Evolutionary conservation across 2,113 vertebrate genomes (phyloP).

Genomic region (Talpa occidentalis): DNA sequence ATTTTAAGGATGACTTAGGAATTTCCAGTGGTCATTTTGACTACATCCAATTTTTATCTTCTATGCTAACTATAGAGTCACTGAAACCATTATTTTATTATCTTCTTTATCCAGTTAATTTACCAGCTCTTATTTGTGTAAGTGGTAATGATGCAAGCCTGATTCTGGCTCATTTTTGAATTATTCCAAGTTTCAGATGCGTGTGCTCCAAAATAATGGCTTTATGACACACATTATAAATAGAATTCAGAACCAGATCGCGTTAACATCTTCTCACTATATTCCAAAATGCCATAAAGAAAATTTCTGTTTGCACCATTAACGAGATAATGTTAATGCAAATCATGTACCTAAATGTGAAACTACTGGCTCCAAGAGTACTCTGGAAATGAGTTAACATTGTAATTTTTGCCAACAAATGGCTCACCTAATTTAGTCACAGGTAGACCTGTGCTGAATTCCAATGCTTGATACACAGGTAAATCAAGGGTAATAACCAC

Average conservation of each 20-base stretch:
- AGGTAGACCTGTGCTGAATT: neutral
- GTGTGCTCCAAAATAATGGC: neutral
- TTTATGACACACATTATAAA: neutral
- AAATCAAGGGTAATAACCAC: neutral
- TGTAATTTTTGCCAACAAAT: neutral
- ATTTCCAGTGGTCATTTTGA: constrained; percentile 18
- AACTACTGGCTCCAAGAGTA: neutral
- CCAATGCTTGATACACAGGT: neutral
- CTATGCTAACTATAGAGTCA: neutral
- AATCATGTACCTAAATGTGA: neutral
- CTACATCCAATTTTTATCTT: neutral
- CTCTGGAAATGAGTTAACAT: neutral
- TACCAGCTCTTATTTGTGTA: neutral
- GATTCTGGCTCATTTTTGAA: neutral
- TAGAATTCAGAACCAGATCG: neutral
- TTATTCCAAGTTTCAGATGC: constrained; percentile 6
- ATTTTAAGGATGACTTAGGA: constrained; percentile 49
- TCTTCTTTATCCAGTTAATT: neutral
- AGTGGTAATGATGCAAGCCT: neutral
- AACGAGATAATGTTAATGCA: neutral
- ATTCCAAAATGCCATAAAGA: neutral
- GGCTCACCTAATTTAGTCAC: neutral
- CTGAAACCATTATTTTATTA: neutral
- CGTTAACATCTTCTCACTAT: neutral
- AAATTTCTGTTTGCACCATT: neutral